Evolutionary conservation across 1,140 invertebrate species (phyloP).

Genomic region (Zaprionus davidi): DNA sequence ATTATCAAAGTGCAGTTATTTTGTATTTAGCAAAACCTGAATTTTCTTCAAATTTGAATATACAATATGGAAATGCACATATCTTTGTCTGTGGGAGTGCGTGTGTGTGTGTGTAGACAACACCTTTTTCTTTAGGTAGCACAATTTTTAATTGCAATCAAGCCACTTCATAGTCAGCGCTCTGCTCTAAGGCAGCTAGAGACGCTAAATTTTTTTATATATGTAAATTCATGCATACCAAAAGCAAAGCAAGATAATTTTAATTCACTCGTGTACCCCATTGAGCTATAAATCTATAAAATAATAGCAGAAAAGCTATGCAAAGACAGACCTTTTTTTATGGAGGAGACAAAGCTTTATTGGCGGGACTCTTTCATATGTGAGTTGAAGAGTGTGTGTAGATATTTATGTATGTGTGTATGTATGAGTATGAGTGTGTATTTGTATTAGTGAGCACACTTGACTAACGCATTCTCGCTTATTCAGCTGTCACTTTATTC

Average conservation of each 20-base stretch:
- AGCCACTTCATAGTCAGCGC: neutral
- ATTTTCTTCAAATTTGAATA: too few relatives aligned
- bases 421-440: neutral
- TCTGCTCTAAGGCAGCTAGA: neutral
- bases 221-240: neutral
- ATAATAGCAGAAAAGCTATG: neutral
- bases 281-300: neutral
- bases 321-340: neutral
- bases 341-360: neutral
- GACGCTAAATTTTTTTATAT: neutral
- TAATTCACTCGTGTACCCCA: neutral
- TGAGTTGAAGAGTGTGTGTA: too few relatives aligned
- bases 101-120: too few relatives aligned
- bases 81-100: too few relatives aligned
- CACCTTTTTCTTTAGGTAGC: neutral
- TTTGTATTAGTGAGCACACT: neutral
- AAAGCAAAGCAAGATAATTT: neutral
- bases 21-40: too few relatives aligned
- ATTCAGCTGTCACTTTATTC: neutral
- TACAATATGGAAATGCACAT: too few relatives aligned
- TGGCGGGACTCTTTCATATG: too few relatives aligned
- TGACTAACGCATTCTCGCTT: neutral
- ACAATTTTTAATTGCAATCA: neutral
- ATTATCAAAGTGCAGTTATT: too few relatives aligned
- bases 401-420: neutral